Base-by-base conservation (phyloP, 37 sponge, comb jelly and placozoan genomes). In the Cliona cf. orientalis region DNA sequence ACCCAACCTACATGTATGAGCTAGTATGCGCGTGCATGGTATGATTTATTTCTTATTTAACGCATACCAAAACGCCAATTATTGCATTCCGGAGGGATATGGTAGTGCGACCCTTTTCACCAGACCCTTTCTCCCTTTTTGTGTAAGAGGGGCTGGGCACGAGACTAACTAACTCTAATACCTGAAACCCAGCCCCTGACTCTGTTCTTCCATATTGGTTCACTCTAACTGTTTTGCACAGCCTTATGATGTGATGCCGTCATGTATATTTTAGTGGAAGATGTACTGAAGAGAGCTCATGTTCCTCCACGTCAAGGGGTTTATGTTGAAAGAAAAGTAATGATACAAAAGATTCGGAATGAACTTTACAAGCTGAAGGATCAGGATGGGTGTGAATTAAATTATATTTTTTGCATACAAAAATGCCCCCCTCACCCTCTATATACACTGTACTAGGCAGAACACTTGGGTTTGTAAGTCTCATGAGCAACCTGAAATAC, bases 181-280 rank as follows among this genome's bases (percentile, higher is more conserved):
- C 11, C 6, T 14, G 11, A 22, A 6, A 62, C 23, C 11, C 63
- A 62, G 17, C 11, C 26, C 9, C 21, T 69, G 69, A 23, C 12
- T 38, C 41, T 31, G 41, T 69, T 34, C 9, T 11, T 36, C 7
- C 11, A 9, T 69, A 38, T 62, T 25, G 63, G 11, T n/a, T 25
- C 11, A 9, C 6, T 62, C 23, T 62, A 26, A 26, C 63, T 26
- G 25, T n/a, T 62, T 25, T 22, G 11, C 29, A n/a, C 63, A 9
- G 14, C 23, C 63, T 75, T 41, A n/a, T 46, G 38, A 36, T 26
- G 9, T 46, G n/a, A n/a, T n/a, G n/a, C n/a, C n/a, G n/a, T n/a
- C n/a, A n/a, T n/a, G n/a, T n/a, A n/a, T n/a, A n/a, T n/a, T 62
- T 23, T 58, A 80, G 86, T 91, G 14, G 83, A 78, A 17, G 84